Conservation (phyloP, 2,888 invertebrate genomes). For the Ichneumoninae sp. region DNA sequence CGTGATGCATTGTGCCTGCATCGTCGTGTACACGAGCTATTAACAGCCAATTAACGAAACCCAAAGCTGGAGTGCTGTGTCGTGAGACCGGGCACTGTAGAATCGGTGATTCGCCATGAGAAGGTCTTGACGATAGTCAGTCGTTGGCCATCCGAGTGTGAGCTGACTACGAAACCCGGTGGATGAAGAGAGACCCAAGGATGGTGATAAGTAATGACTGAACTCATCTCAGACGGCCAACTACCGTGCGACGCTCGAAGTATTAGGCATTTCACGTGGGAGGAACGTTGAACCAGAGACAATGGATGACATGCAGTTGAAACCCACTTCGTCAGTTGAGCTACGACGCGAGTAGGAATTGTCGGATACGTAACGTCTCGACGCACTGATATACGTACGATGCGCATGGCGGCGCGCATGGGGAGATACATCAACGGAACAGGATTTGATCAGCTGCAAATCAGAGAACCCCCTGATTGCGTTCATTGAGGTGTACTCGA, state of each 20-base stretch:
- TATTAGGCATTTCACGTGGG: neutral
- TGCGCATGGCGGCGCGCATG: neutral
- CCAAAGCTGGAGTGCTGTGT: neutral
- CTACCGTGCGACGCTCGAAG: neutral
- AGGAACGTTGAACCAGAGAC: neutral
- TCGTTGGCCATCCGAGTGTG: neutral
- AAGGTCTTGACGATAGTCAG: neutral
- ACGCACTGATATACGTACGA: neutral
- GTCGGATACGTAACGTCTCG: neutral
- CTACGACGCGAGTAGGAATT: neutral
- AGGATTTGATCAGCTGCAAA: constrained; percentile 3
- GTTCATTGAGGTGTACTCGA: neutral
- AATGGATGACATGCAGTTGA: neutral
- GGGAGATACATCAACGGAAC: neutral
- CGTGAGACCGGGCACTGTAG: neutral
- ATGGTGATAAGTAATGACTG: neutral
- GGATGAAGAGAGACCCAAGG: neutral
- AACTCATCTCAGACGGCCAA: neutral
- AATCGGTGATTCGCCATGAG: neutral
- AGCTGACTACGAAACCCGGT: neutral
- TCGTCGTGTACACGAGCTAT: neutral
- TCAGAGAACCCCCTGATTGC: neutral
- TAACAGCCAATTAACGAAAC: constrained; percentile 9
- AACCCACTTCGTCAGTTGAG: neutral
- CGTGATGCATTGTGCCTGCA: neutral